phyloP scores from a whole-genome alignment of 2,113 vertebrate genomes.

The Sebastes schlegelii region DNA sequence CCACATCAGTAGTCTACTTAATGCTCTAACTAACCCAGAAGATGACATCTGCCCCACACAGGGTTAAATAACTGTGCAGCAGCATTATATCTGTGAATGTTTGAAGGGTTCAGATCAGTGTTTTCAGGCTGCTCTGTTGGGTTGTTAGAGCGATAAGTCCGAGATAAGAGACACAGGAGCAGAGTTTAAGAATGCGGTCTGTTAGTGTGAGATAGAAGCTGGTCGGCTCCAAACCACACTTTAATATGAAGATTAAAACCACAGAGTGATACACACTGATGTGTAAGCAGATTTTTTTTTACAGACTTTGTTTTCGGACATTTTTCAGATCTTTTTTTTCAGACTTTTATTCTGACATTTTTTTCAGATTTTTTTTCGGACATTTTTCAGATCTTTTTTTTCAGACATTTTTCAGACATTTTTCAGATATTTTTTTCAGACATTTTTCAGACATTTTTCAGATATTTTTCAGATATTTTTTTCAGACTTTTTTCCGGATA shows the following conservation, averaged over 20 bases:
- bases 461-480: too few relatives aligned
- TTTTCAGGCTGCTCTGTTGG: slow-evolving; percentile 13
- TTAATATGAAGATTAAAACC: neutral
- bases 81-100: neutral
- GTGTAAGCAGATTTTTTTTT: too few relatives aligned
- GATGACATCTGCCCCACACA: neutral
- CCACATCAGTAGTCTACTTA: neutral
- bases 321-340: too few relatives aligned
- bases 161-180: slow-evolving; percentile 26
- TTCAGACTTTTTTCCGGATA: too few relatives aligned
- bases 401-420: too few relatives aligned
- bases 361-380: too few relatives aligned
- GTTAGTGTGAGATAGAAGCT: slow-evolving; percentile 17
- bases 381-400: too few relatives aligned
- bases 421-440: too few relatives aligned
- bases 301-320: too few relatives aligned
- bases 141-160: slow-evolving; percentile 30
- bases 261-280: too few relatives aligned
- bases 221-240: neutral
- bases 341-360: too few relatives aligned
- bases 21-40: neutral
- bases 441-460: too few relatives aligned
- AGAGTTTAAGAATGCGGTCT: slow-evolving; percentile 20
- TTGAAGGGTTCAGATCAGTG: slow-evolving; percentile 3
- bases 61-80: neutral